A percentile compares a stretch with the other conserved stretches of the same genome.
These are phyloP conservation scores for Pristiophorus japonicus DNA, from an alignment of 2,113 vertebrate species.

Conservation along the genomic window DNA sequence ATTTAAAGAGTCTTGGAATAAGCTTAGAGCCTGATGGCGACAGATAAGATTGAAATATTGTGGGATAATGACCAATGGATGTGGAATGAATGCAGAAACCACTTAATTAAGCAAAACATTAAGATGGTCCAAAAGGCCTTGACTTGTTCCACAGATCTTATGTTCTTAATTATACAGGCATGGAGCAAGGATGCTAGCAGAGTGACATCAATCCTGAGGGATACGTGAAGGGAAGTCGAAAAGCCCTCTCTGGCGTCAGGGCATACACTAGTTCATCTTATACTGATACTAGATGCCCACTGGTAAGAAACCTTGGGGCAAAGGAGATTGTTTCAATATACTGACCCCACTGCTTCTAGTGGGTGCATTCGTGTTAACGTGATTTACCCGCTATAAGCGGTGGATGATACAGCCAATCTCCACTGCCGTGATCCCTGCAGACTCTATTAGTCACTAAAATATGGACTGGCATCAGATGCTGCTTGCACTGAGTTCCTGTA, in stretches of 20 bases:
- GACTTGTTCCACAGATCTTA: neutral
- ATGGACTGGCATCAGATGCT: neutral
- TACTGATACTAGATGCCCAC: neutral
- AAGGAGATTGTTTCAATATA: neutral
- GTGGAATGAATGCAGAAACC: neutral
- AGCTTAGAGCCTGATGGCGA: neutral
- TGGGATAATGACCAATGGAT: neutral
- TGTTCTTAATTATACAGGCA: neutral
- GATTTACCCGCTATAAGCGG: neutral
- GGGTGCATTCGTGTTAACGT: neutral
- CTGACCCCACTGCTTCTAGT: neutral
- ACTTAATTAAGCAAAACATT: neutral
- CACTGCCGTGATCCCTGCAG: neutral
- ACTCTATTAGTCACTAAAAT: neutral
- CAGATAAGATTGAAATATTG: neutral
- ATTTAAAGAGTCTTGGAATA: neutral
- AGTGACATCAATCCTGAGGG: neutral
- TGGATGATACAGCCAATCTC: neutral
- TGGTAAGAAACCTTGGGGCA: neutral
- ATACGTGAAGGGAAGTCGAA: neutral
- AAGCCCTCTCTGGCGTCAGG: neutral
- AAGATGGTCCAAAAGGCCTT: neutral
- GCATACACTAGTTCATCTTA: neutral
- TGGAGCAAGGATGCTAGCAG: neutral
- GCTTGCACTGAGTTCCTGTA: neutral